Conservation (phyloP, 2,797 vertebrate genomes). For the Lepidocolaptes lacrymiger region DNA sequence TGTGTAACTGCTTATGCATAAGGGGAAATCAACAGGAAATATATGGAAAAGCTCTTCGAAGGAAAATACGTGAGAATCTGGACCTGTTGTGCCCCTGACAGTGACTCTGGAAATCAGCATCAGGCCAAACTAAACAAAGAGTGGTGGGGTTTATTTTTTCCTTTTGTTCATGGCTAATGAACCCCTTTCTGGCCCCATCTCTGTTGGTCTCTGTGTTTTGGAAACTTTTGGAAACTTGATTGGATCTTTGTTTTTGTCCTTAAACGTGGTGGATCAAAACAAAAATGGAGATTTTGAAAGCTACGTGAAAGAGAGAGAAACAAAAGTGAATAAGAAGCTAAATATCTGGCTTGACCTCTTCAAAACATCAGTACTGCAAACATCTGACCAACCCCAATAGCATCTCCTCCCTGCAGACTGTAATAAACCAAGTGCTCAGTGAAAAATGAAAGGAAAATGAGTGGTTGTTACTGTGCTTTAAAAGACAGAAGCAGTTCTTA, state of each 20-base stretch:
- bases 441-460: background rate
- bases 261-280: background rate
- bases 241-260: background rate
- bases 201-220: background rate
- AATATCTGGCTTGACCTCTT: background rate
- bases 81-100: background rate
- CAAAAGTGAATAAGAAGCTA: background rate
- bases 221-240: background rate
- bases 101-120: background rate
- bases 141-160: background rate
- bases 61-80: background rate
- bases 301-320: background rate
- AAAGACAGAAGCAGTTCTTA: background rate
- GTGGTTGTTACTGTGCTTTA: background rate
- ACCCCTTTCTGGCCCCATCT: background rate
- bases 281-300: background rate
- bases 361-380: background rate
- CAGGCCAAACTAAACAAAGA: background rate
- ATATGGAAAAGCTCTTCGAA: background rate
- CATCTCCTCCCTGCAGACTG: background rate
- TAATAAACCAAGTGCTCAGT: background rate
- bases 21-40: background rate
- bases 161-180: background rate
- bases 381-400: background rate
- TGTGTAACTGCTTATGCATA: background rate